phyloP scores from a whole-genome alignment of 2,797 vertebrate species.

The Pangasius sanitwongsei region DNA sequence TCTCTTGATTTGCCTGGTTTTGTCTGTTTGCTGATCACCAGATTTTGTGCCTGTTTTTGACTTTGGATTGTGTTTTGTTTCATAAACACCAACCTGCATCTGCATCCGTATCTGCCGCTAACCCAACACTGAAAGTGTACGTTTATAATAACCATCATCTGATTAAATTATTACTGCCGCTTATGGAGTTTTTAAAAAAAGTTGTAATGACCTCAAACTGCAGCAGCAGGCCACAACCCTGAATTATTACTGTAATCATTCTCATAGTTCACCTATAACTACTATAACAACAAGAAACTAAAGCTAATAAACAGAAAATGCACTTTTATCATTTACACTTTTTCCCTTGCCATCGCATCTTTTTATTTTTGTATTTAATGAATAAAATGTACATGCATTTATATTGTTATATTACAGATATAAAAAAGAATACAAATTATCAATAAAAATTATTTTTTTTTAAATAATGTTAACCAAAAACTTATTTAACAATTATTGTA shows the following conservation, averaged over 20 bases:
- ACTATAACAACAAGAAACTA: background rate
- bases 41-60: background rate
- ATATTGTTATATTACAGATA: background rate
- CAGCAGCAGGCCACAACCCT: background rate
- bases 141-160: background rate
- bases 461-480: background rate
- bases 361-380: background rate
- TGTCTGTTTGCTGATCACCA: background rate
- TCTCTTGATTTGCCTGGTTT: background rate
- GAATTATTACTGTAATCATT: background rate
- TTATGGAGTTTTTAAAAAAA: background rate
- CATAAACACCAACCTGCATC: background rate
- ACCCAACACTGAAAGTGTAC: background rate
- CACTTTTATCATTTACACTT: background rate
- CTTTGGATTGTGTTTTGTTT: background rate
- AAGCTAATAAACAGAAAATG: background rate
- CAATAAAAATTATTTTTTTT: no score
- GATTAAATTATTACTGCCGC: background rate
- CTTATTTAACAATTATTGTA: background rate
- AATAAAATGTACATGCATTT: background rate
- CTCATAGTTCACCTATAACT: background rate
- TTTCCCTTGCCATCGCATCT: background rate
- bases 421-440: background rate
- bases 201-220: background rate
- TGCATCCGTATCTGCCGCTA: background rate